Base-by-base conservation (phyloP, 1,140 invertebrate genomes). In the Drosophila sturtevanti region DNA sequence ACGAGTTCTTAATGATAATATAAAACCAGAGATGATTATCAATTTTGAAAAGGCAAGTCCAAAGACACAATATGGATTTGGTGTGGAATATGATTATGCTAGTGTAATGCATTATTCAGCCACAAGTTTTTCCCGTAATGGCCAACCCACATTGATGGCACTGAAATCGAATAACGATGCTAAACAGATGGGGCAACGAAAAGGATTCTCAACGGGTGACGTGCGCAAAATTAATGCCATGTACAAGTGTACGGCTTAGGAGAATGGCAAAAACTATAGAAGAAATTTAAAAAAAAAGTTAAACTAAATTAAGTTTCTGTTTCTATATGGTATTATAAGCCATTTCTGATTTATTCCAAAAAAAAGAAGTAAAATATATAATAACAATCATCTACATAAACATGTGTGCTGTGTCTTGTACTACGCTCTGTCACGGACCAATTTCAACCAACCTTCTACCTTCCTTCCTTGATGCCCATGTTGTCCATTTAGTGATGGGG, bases 21-120 rank as follows among this genome's bases (percentile, higher is more conserved):
- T 98, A 16, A 92, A 94, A 77, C 77, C 90, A 52, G 95, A 95
- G 94, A 93, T 94, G 38, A 93, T 94, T 78, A 91, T 86, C 34
- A 97, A 97, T 91, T 96, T 97, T 86, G 93, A 94, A 48, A 96
- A 96, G 90, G 93, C 93, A 0, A 93, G 93, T 4, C 92, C 94
- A 0, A 92, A 92, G 1, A 92, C 93, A 0, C 82, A 90, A 14
- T 94, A 94, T 63, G 94, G 93, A 27, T 94, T 94, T 64, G 95
- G 94, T 1, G 93, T 96, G 0, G 92, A 93, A 0, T 97, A 97
- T 71, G 96, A 97, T 91, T 97, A 96, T 77, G 93, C 94, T 12
- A 97, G 96, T 71, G 95, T 97, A 5, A 95, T 97, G 94, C 97
- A 97, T 89, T 97, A 97, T 82, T 95, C 94, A 0, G 92, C 93